Base-by-base conservation (phyloP, 2,797 vertebrate genomes). In the Helicolenus hilgendorfi region DNA sequence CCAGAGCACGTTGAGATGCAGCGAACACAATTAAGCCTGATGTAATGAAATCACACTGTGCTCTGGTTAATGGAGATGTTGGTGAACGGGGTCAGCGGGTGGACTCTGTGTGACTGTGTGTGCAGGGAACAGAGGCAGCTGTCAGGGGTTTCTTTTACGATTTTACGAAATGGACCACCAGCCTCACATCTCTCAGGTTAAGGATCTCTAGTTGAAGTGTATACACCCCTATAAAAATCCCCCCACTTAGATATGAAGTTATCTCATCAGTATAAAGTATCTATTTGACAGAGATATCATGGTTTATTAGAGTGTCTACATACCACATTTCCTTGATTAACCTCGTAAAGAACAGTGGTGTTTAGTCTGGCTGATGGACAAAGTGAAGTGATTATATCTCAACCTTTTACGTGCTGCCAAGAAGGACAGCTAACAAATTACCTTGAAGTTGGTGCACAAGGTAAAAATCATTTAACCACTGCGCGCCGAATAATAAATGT, bases 1-100 rank as follows among this genome's bases (percentile, higher is more conserved):
- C 69, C 83, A 85, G 82, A 89, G 85, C 90, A 83, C 72, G 77
- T 53, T 65, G 91, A 93, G 92, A 92, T 78, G 91, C 94, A 87
- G 78, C 41, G 29, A 92, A 95, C 91, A 90, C 95, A 94, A 96
- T 96, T 96, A 96, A 88, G 93, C 33, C 81, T 13, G 77, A 38
- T 83, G 95, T 96, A 96, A 97, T 96, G 95, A 97, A 96, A 96
- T 96, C 94, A 95, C 88, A 88, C 91, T 85, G 84, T 65, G 94
- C 91, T 94, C 92, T 92, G 94, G 94, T 94, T 95, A 95, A 96
- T 95, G 95, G 95, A 94, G 87, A 89, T 79, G 89, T 72, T 92
- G 82, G 95, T 77, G 93, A 91, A 89, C 27, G 31, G 80, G 94
- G 95, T 95, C 95, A 95, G 86, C 4, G 7, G 35, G 75, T 85